These are phyloP conservation scores for Ptychadena robeensis DNA, from an alignment of 2,797 vertebrate species.

Conservation along the genomic window DNA sequence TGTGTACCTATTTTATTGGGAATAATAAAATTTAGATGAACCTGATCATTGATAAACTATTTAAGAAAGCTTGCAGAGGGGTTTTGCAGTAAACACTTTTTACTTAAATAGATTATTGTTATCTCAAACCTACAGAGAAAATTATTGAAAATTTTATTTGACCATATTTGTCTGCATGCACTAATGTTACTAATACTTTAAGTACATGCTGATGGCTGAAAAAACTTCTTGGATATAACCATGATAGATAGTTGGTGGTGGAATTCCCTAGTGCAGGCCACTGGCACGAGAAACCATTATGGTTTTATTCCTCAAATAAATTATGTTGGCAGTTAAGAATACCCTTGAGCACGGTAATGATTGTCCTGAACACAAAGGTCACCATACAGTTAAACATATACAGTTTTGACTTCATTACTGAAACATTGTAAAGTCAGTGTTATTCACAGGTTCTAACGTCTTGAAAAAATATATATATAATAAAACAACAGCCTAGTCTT, in stretches of 20 bases:
- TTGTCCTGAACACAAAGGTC: background rate
- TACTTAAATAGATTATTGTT: background rate
- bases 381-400: slow-evolving; percentile 57
- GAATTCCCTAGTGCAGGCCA: background rate
- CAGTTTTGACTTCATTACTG: slow-evolving; percentile 64
- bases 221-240: background rate
- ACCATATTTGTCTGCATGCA: background rate
- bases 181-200: background rate
- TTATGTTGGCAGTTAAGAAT: background rate
- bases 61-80: too few relatives aligned
- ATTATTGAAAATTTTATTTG: background rate
- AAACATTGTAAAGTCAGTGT: slow-evolving; percentile 56
- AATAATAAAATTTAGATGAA: too few relatives aligned
- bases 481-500: slow-evolving; percentile 64
- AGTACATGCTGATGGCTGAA: background rate
- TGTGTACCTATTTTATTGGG: too few relatives aligned
- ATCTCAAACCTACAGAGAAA: background rate
- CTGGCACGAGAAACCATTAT: background rate
- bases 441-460: slow-evolving; percentile 64
- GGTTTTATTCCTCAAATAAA: background rate
- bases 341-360: background rate
- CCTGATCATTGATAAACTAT: too few relatives aligned
- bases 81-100: background rate
- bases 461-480: slow-evolving; percentile 61
- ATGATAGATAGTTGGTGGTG: background rate